Percentiles rank a stretch among this genome's conserved stretches.
phyloP scores from a whole-genome alignment of 2,797 vertebrate species.

The Molothrus ater region DNA sequence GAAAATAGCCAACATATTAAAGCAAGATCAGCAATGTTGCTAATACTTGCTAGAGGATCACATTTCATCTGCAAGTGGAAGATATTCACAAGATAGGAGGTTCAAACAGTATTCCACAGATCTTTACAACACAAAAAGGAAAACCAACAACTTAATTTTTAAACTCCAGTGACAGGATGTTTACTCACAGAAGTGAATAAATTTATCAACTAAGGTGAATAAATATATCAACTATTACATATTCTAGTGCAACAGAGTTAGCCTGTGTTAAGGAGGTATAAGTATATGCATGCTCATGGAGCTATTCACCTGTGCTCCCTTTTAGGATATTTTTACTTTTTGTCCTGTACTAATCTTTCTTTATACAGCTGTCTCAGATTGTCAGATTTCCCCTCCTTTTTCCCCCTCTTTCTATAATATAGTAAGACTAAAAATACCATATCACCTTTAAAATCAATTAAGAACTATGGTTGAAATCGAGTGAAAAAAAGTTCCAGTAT shows the following conservation, averaged over 20 bases:
- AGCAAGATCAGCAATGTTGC: background rate
- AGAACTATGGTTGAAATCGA: accelerated
- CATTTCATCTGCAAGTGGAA: background rate
- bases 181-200: background rate
- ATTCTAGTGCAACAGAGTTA: background rate
- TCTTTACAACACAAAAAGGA: background rate
- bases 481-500: background rate
- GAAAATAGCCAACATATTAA: background rate
- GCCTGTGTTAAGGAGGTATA: background rate
- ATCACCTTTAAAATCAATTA: background rate
- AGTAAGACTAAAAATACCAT: background rate
- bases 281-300: background rate
- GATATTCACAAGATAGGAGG: background rate
- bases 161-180: background rate
- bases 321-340: background rate
- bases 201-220: background rate
- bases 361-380: background rate
- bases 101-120: background rate
- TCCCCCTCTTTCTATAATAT: background rate
- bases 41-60: background rate
- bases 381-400: background rate
- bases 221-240: background rate
- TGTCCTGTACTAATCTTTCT: background rate
- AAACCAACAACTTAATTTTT: background rate
- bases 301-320: background rate